These are phyloP conservation scores for Drosophila phalerata DNA, from an alignment of 2,888 invertebrate species.

Conservation along the genomic window DNA sequence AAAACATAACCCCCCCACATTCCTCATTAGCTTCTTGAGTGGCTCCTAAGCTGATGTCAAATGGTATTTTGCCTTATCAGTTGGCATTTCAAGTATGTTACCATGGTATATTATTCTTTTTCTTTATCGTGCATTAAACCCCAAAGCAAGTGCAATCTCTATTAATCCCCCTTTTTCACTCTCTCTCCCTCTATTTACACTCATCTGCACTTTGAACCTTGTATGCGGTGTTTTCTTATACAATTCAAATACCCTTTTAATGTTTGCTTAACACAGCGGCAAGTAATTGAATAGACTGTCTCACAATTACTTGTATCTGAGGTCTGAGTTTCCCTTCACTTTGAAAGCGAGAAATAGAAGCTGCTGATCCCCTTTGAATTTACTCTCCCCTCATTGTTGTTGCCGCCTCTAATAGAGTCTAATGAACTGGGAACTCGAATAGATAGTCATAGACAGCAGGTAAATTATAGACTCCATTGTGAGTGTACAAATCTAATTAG, in stretches of 20 bases:
- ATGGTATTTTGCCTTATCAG: conserved; percentile 42
- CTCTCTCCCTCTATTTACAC: background rate
- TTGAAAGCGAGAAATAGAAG: conserved; percentile 8
- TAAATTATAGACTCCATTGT: conserved; percentile 8
- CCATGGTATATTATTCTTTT: conserved; percentile 11
- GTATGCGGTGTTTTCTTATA: conserved; percentile 26
- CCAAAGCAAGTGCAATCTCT: conserved; percentile 56
- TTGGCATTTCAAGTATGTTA: conserved; percentile 48
- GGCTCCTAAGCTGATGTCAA: conserved; percentile 12
- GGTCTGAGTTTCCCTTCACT: background rate
- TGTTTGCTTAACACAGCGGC: conserved; percentile 48
- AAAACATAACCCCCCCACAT: conserved; percentile 7
- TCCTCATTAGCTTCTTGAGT: conserved; percentile 49
- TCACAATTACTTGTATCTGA: conserved; percentile 37
- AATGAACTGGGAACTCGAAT: conserved; percentile 63
- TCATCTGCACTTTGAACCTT: conserved; percentile 68
- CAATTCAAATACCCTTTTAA: conserved; percentile 61
- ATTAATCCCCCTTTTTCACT: conserved; percentile 25
- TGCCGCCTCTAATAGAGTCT: conserved; percentile 73
- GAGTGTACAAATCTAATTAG: conserved; percentile 58
- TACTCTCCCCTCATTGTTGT: background rate
- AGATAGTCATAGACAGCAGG: conserved; percentile 11
- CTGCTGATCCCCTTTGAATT: conserved; percentile 14
- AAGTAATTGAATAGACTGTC: conserved; percentile 57
- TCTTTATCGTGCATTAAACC: conserved; percentile 72